Base-by-base conservation (phyloP, 2,797 vertebrate genomes). In the Peromyscus melanophrys region DNA sequence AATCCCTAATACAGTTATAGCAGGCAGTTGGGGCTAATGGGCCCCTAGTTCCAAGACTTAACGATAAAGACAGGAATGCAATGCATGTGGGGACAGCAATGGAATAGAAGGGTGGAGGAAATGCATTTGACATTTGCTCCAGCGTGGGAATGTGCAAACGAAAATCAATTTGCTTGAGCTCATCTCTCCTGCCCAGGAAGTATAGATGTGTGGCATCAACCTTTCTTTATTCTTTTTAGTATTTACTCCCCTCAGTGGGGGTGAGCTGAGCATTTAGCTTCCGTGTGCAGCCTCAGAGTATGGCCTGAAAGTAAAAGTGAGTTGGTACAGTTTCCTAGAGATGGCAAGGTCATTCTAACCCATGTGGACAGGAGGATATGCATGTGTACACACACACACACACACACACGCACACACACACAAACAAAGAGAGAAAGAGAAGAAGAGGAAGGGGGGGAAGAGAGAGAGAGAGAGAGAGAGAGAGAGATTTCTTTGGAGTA, bases 1-100 rank as follows among this genome's bases (percentile, higher is more conserved):
- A 97, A 95, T 63, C 40, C 90, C 95, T 95, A 97, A 85, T 37
- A 87, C 94, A 96, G 93, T 97, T 97, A 40, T 94, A 97, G 88
- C 83, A 85, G 95, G 78, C 96, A 97, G 90, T 88, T 94, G 52
- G 49, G 59, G 77, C 93, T 96, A 97, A 93, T 67, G 95, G 93
- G 91, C 52, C 88, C 94, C 76, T 92, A 75, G 82, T 85, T 49
- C 91, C 78, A 95, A 90, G 34, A 12, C 59, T 76, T 81, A 95
- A 17, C 94, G 95, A 4, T 29, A 88, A 93, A 96, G 90, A 19
- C 16, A 16, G 94, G 88, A 52, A 65, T 59, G 73, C 43, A 52
- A 75, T 29, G 52, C 91, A 57, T 10, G 34, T 52, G 80, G 85
- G 83, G 37, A 67, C 0, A 52, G 61, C 73, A 31, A 34, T 31